phyloP scores from a whole-genome alignment of 2,888 invertebrate species.

The Syrphus vitripennis region DNA sequence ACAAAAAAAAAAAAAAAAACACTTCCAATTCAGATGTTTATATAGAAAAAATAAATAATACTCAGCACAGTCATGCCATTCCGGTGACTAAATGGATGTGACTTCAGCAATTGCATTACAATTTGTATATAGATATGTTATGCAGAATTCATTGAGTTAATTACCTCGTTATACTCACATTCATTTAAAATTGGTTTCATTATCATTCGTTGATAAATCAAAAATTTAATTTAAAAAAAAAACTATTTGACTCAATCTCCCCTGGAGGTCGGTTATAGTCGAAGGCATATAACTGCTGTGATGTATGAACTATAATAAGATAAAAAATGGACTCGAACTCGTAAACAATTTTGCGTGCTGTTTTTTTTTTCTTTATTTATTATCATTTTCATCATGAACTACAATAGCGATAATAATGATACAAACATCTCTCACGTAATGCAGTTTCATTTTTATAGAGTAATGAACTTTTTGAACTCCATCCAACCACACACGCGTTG shows the following conservation, averaged over 20 bases:
- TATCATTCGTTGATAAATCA: slow-evolving; percentile 66
- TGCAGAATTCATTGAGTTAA: slow-evolving; percentile 54
- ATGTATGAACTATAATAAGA: neutral
- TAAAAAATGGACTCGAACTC: neutral
- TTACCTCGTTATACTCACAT: slow-evolving; percentile 58
- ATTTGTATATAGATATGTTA: neutral
- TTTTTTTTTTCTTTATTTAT: neutral
- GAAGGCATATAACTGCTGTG: neutral
- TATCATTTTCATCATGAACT: neutral
- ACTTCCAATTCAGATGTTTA: slow-evolving; percentile 10
- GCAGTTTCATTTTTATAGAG: neutral
- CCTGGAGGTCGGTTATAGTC: neutral
- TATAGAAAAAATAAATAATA: slow-evolving; percentile 20
- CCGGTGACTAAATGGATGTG: neutral
- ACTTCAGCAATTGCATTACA: slow-evolving; percentile 23
- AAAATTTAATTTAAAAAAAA: slow-evolving; percentile 61
- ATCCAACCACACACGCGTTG: neutral
- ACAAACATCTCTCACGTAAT: neutral
- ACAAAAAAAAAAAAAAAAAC: neutral
- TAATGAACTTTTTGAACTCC: slow-evolving; percentile 44
- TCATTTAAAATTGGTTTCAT: slow-evolving; percentile 64
- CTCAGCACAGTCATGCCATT: neutral
- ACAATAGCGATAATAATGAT: slow-evolving; percentile 7
- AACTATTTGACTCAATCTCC: neutral
- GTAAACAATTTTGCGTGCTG: neutral